Evolutionary conservation across 2,797 vertebrate species (phyloP).

Genomic region (Eleutherodactylus coqui): DNA sequence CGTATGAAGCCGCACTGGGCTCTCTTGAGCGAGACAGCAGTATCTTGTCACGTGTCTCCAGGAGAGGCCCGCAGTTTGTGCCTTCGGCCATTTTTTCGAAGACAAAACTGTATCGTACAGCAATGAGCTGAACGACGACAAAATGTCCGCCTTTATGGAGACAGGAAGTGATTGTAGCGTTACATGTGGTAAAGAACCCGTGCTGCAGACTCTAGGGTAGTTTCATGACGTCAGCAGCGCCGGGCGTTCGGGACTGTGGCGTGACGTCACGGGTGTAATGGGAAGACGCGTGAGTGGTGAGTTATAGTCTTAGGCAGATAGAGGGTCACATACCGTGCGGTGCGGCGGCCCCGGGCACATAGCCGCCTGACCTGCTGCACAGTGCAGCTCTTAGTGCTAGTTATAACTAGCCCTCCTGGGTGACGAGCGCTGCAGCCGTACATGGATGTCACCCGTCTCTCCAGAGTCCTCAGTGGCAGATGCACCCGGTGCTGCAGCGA

Average conservation of each 20-base stretch:
- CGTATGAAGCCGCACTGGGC: neutral
- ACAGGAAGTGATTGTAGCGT: neutral
- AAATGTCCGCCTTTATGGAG: neutral
- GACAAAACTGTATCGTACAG: accelerated
- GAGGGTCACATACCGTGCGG: neutral
- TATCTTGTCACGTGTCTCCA: neutral
- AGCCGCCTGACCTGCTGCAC: neutral
- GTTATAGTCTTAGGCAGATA: neutral
- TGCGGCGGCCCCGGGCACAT: too few species aligned
- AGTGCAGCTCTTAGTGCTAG: too few species aligned
- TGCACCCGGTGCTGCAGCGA: too few species aligned
- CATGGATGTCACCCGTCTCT: too few species aligned
- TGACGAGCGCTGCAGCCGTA: too few species aligned
- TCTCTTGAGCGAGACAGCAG: neutral
- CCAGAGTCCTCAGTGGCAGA: too few species aligned
- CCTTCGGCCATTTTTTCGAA: neutral
- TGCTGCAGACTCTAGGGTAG: neutral
- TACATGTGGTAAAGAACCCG: neutral
- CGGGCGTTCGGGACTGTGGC: neutral
- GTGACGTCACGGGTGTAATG: neutral
- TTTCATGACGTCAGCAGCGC: slow-evolving; percentile 32
- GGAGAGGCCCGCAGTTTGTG: too few species aligned
- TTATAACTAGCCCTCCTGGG: too few species aligned
- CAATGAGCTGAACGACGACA: neutral
- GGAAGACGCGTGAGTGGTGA: slow-evolving; percentile 3